A percentile compares a stretch with the other conserved stretches of the same genome.
Evolutionary conservation across 92 coral and sea anemone species (phyloP).

Genomic region (Epizoanthus stellaris): DNA sequence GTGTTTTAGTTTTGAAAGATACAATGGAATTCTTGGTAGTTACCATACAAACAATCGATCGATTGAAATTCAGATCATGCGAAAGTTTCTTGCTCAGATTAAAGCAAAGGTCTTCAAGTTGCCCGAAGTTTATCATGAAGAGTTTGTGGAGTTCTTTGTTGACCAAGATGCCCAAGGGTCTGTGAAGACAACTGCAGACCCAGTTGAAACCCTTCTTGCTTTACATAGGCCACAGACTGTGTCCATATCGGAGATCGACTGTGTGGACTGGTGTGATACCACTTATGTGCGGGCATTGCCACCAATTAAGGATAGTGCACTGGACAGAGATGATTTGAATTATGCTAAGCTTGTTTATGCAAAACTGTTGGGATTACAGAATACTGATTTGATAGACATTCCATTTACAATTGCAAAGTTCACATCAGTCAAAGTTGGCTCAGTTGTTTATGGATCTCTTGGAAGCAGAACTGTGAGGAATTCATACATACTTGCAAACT

Average conservation of each 20-base stretch:
- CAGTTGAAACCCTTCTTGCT: constrained; percentile 31
- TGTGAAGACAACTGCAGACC: constrained; percentile 48
- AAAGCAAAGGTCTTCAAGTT: constrained; percentile 41
- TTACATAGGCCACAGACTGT: constrained; percentile 26
- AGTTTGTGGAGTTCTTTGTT: constrained; percentile 48
- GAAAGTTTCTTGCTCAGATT: constrained; percentile 53
- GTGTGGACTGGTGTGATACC: constrained; percentile 51
- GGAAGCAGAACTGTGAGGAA: constrained; percentile 59
- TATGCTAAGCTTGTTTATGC: constrained; percentile 37
- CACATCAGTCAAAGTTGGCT: constrained; percentile 45
- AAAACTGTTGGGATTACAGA: constrained; percentile 45
- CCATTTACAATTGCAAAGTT: constrained; percentile 53
- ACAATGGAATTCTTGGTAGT: constrained; percentile 63
- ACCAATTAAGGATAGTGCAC: too few relatives aligned
- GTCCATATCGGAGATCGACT: constrained; percentile 17
- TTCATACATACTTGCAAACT: constrained; percentile 60
- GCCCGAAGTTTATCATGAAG: constrained; percentile 50
- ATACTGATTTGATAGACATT: constrained; percentile 26
- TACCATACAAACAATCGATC: constrained; percentile 58
- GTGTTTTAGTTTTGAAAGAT: constrained; percentile 72
- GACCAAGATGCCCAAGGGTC: constrained; percentile 25
- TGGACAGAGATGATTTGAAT: neutral
- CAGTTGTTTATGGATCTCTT: constrained; percentile 54
- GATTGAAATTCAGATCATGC: constrained; percentile 67
- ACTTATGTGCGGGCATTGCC: constrained; percentile 12